Conservation (phyloP, 2,113 vertebrate genomes). For the Ceyx melanurus region DNA sequence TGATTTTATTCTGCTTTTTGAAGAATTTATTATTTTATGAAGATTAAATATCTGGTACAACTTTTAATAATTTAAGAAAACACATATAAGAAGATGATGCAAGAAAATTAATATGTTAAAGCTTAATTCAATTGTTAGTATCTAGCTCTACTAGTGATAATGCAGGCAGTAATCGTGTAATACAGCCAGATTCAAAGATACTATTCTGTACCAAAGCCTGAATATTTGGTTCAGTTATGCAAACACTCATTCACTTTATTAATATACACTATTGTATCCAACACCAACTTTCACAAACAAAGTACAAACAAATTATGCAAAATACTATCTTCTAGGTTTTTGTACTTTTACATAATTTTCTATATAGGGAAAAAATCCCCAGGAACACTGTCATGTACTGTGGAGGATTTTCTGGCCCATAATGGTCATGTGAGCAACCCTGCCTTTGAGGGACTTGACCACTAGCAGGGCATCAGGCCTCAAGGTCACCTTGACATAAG, state of each 20-base stretch:
- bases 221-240: neutral
- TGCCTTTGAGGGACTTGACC: too few species aligned
- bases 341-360: neutral
- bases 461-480: too few species aligned
- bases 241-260: neutral
- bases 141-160: neutral
- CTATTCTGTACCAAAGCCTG: neutral
- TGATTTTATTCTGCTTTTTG: neutral
- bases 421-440: too few species aligned
- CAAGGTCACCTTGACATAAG: too few species aligned
- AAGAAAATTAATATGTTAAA: neutral
- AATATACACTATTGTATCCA: neutral
- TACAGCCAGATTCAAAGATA: neutral
- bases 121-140: neutral
- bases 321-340: neutral
- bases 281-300: neutral
- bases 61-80: neutral
- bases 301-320: neutral
- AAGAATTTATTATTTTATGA: neutral
- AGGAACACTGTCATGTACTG: neutral
- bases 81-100: neutral
- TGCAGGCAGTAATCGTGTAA: neutral
- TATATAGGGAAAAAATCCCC: neutral
- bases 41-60: neutral
- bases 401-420: too few species aligned